Evolutionary conservation across 2,113 vertebrate species (phyloP).

Genomic region (Egretta garzetta): DNA sequence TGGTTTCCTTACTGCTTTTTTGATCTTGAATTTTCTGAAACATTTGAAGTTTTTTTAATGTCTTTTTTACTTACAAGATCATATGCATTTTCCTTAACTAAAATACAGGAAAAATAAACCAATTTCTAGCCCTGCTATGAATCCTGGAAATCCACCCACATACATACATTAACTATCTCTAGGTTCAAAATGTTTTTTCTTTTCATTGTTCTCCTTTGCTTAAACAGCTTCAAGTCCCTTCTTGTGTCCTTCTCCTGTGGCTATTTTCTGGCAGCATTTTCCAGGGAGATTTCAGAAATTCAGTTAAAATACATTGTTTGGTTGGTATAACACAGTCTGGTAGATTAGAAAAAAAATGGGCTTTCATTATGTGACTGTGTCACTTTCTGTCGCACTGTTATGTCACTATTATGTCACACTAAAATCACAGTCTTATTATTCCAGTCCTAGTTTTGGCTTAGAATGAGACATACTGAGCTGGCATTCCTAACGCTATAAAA

Average conservation of each 20-base stretch:
- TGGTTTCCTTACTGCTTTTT: not conserved
- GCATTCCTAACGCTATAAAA: not conserved
- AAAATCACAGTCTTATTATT: not conserved
- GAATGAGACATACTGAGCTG: not conserved
- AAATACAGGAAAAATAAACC: not conserved
- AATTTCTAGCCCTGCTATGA: not conserved
- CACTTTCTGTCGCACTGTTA: not conserved
- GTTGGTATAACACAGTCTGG: not conserved
- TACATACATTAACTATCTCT: not conserved
- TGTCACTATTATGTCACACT: not conserved
- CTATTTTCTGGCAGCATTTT: not conserved
- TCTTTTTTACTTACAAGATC: not conserved
- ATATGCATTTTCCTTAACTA: not conserved
- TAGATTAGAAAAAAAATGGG: not conserved
- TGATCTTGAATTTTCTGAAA: not conserved
- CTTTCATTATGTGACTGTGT: not conserved
- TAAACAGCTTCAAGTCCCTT: not conserved
- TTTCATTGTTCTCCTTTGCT: not conserved
- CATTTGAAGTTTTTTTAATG: not conserved
- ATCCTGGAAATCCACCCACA: not conserved
- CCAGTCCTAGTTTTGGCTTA: conserved; percentile 8
- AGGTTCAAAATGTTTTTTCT: not conserved
- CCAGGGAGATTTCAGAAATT: not conserved
- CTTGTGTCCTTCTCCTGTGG: not conserved
- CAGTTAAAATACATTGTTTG: not conserved